A percentile compares a stretch with the other conserved stretches of the same genome.
These are phyloP conservation scores for Rhineura floridana DNA, from an alignment of 2,113 vertebrate genomes.

Conservation along the genomic window DNA sequence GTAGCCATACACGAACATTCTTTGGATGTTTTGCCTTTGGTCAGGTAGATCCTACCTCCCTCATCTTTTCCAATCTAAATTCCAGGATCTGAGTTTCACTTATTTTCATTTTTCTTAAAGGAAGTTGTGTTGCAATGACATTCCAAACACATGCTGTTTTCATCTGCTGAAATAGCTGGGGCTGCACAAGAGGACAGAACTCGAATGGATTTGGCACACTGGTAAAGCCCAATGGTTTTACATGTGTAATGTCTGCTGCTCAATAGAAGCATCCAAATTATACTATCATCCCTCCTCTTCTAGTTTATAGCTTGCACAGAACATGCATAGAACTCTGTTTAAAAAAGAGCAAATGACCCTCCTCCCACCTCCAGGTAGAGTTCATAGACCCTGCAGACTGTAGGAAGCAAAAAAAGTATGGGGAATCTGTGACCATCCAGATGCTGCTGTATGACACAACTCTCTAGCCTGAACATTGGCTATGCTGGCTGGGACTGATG, in stretches of 20 bases:
- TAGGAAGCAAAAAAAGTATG: neutral
- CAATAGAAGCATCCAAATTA: neutral
- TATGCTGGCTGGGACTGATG: no score
- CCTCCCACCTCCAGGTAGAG: neutral
- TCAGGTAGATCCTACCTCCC: neutral
- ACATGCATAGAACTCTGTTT: neutral
- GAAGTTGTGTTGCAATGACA: neutral
- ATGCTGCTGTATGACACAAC: no score
- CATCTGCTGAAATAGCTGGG: accelerated
- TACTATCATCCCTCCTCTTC: conserved; percentile 10
- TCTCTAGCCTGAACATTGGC: no score
- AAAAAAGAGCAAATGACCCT: neutral
- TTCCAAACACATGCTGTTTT: neutral
- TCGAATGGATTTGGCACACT: neutral
- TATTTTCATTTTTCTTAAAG: neutral
- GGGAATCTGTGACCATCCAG: no score
- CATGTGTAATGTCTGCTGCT: neutral
- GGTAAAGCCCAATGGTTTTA: neutral
- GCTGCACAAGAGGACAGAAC: neutral
- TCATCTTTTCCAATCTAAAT: neutral
- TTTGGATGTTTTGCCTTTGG: neutral
- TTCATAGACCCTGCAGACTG: neutral
- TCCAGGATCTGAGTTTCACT: neutral
- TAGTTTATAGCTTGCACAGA: neutral
- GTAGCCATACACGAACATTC: neutral